Percentiles rank a stretch among this genome's conserved stretches.
These are phyloP conservation scores for Hybognathus amarus DNA, from an alignment of 2,797 vertebrate species.

Conservation along the genomic window DNA sequence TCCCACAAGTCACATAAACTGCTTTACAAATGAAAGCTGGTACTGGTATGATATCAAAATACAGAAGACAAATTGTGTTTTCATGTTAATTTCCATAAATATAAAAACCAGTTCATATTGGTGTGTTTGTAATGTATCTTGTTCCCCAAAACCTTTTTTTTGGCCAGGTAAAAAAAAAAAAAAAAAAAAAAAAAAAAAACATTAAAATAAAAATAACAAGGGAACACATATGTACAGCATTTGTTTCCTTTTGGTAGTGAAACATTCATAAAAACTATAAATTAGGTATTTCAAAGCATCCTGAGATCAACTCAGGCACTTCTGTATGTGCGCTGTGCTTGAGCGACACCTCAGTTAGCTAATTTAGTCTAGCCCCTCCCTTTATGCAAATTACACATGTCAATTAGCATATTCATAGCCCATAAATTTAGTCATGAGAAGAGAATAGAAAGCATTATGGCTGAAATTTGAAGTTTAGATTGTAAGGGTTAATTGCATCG, in stretches of 20 bases:
- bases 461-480: conserved; percentile 44
- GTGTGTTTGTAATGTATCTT: conserved; percentile 66
- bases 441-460: conserved; percentile 49
- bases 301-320: conserved; percentile 60
- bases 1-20: conserved; percentile 72
- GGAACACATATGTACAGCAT: conserved; percentile 81
- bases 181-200: conserved; percentile 66
- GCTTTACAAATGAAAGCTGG: conserved; percentile 83
- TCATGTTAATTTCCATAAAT: conserved; percentile 64
- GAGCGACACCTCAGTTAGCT: conserved; percentile 41
- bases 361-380: conserved; percentile 47
- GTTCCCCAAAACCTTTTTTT: conserved; percentile 79
- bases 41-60: conserved; percentile 86
- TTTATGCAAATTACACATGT: conserved; percentile 47
- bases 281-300: conserved; percentile 63
- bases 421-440: conserved; percentile 48
- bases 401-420: conserved; percentile 41
- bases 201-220: conserved; percentile 26
- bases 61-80: conserved; percentile 80
- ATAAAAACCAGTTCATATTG: conserved; percentile 79
- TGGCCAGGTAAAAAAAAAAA: conserved; percentile 72
- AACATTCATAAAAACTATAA: conserved; percentile 75
- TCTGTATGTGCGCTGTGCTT: conserved; percentile 57
- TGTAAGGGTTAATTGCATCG: conserved; percentile 22
- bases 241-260: conserved; percentile 77